Evolutionary conservation across 2,888 invertebrate species (phyloP), one percentile per base, ranked within the genome.

Genomic region (Podotricha telesiphe): DNA sequence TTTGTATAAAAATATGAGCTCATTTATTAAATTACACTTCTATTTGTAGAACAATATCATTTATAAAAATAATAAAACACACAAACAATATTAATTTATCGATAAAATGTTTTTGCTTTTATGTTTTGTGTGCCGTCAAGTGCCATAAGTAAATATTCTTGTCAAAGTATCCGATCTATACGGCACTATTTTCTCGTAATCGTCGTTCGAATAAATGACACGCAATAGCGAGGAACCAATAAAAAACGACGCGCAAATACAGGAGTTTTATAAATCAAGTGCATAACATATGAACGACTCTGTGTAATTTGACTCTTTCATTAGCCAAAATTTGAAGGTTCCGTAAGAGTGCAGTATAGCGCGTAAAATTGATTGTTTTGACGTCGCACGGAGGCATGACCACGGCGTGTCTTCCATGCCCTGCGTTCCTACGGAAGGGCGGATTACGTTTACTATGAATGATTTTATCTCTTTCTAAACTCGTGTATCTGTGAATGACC

Each of bases 401-500:
- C 83, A 88, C 90, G 89, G 92, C 93, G 90, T 93, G 93, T 93
- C 91, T 92, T 87, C 91, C 93, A 93, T 93, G 93, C 93, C 90
- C 91, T 91, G 91, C 88, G 89, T 89, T 85, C 85, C 82, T 88
- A 89, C 87, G 89, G 86, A 90, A 91, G 92, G 91, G 90, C 90
- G 80, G 82, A 91, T 90, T 92, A 92, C 93, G 92, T 91, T 91
- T 91, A 91, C 91, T 92, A 92, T 92, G 92, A 93, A 92, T 93
- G 92, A 92, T 91, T 92, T 92, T 91, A 92, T 93, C 92, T 93
- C 92, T 91, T 91, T 93, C 92, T 92, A 91, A 89, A 91, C 88
- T 88, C 80, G 82, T 87, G 89, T 90, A 86, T 88, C 90, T 90
- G 91, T 92, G 92, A 92, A 92, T 92, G 92, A 91, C 91, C 84